Conservation (phyloP, 2,113 vertebrate genomes). For the Campylomormyrus tamandua region DNA sequence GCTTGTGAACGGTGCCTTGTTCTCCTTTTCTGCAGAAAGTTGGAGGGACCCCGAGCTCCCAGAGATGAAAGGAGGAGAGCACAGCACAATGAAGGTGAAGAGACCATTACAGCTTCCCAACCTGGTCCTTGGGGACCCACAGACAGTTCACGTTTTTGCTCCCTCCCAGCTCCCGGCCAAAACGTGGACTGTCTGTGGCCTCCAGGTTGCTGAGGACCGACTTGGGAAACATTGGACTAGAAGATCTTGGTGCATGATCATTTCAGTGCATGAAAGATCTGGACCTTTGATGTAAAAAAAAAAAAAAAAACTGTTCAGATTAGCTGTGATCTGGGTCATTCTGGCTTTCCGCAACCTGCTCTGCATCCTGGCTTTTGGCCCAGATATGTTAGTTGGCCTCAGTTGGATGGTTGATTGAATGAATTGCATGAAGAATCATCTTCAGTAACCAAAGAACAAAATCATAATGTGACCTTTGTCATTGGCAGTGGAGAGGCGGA, state of each 20-base stretch:
- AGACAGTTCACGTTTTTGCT: neutral
- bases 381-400: neutral
- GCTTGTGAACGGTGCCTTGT: neutral
- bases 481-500: constrained; percentile 72
- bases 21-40: constrained; percentile 61
- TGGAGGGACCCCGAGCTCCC: constrained; percentile 74
- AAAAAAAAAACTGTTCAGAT: neutral
- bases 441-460: neutral
- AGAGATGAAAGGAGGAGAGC: constrained; percentile 80
- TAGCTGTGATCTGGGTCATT: neutral
- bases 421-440: neutral
- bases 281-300: neutral
- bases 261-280: neutral
- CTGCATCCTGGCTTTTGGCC: neutral
- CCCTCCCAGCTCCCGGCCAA: neutral
- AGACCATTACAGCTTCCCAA: neutral
- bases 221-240: neutral
- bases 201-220: neutral
- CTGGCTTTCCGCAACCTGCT: neutral
- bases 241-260: neutral
- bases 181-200: neutral
- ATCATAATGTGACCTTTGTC: neutral
- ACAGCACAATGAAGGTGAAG: constrained; percentile 83
- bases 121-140: neutral
- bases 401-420: neutral